Evolutionary conservation across 2,797 vertebrate genomes (phyloP), one percentile per base, ranked within the genome.

Genomic region (Lepilemur septentrionalis): DNA sequence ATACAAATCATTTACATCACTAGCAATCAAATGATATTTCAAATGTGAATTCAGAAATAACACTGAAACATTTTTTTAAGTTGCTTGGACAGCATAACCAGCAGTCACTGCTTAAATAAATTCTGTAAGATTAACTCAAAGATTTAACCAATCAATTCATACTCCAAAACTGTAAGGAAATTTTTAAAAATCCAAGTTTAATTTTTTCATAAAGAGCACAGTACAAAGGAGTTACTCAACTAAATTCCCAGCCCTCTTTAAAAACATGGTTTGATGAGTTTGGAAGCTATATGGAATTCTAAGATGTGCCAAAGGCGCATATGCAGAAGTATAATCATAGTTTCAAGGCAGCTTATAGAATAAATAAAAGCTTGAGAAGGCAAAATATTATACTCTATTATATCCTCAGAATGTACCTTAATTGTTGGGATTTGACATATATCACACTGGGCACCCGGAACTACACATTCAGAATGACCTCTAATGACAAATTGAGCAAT

Each of bases 341-440:
- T 23, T 65, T 83, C 75, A 28, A 80, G 83, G 59, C 69, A 55
- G 38, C 43, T 69, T n/a, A 72, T 59, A 81, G 93, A 92, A 85
- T 87, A 95, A 93, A 86, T 70, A 88, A 87, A 95, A 84, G 83
- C 30, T n/a, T 1, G 2, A 52, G 63, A 61, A 88, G 48, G 81
- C 63, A 92, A 76, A 95, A 78, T 41, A 72, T 52, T 55, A 73
- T 13, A 10, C 48, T 20, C 59, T 15, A 50, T 20, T 17, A 41
- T 10, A 5, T 32, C 13, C 41, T 43, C 7, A 23, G 55, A 91
- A 73, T 41, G 70, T 22, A 8, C 17, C 38, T 35, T 18, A n/a
- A 23, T 61, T n/a, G 38, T 4, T 43, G 46, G 43, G 59, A 35
- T 67, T 35, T 25, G 13, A 28, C 12, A 2, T 12, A 10, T 8